Percentiles rank a stretch among this genome's conserved stretches.
phyloP scores from a whole-genome alignment of 2,797 vertebrate genomes.

The Epinephelus coioides region DNA sequence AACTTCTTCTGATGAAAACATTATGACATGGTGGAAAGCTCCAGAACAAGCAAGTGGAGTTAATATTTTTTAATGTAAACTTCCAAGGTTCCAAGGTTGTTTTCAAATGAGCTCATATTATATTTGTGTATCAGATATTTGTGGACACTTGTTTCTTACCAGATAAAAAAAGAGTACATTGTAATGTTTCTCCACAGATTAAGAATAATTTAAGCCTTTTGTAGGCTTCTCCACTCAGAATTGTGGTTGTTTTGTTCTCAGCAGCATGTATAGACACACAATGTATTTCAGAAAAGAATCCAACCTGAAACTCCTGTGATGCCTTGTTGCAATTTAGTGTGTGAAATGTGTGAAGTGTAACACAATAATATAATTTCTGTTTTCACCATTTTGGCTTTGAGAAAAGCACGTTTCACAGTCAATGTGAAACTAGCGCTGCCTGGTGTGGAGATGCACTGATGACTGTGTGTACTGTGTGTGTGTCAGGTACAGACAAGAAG shows the following conservation, averaged over 20 bases:
- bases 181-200: background rate
- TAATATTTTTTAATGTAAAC: background rate
- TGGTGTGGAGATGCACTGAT: background rate
- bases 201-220: background rate
- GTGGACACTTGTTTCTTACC: background rate
- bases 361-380: background rate
- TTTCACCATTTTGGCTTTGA: background rate
- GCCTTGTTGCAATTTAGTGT: too few species aligned
- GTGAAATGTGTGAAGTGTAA: background rate
- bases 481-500: slow-evolving; percentile 27
- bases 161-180: background rate
- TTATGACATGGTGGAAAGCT: background rate
- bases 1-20: background rate
- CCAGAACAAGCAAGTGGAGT: too few species aligned
- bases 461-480: slow-evolving; percentile 9
- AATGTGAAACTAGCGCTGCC: background rate
- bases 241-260: background rate
- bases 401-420: background rate
- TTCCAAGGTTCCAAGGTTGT: background rate
- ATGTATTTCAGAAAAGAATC: too few species aligned
- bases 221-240: background rate
- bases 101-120: background rate
- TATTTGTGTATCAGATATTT: background rate
- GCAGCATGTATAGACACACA: too few species aligned
- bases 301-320: too few species aligned